Conservation (phyloP, 2,113 vertebrate species). For the Cinclus mexicanus region DNA sequence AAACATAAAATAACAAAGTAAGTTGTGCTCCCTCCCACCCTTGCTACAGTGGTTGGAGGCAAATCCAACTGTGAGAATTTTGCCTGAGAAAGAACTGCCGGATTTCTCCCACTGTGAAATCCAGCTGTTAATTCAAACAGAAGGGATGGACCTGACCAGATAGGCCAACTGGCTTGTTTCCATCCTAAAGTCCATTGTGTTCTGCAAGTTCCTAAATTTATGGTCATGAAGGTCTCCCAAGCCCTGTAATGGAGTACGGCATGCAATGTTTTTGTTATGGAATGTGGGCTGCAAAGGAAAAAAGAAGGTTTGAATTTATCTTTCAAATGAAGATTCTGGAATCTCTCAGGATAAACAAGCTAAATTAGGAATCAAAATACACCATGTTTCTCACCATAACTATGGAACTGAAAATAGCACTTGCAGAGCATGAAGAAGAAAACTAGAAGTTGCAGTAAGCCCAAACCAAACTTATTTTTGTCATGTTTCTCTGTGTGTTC, state of each 20-base stretch:
- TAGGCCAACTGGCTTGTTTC: constrained; percentile 63
- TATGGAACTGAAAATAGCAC: constrained; percentile 35
- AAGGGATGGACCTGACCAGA: constrained; percentile 67
- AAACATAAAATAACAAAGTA: constrained; percentile 65
- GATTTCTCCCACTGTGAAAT: constrained; percentile 67
- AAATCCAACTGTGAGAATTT: constrained; percentile 60
- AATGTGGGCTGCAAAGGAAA: constrained; percentile 37
- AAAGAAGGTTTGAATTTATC: constrained; percentile 57
- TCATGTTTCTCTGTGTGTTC: background rate
- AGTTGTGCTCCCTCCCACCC: constrained; percentile 59
- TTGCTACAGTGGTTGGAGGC: constrained; percentile 35
- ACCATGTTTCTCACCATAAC: constrained; percentile 44
- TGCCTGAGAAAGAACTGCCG: constrained; percentile 64
- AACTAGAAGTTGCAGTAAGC: background rate
- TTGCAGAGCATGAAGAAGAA: background rate
- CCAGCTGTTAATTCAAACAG: constrained; percentile 68
- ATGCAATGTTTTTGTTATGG: constrained; percentile 46
- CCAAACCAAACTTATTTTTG: background rate
- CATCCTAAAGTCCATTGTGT: constrained; percentile 63
- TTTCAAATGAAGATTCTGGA: constrained; percentile 35
- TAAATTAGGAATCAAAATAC: constrained; percentile 59
- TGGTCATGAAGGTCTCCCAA: constrained; percentile 60
- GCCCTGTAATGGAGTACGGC: constrained; percentile 14
- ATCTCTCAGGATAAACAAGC: constrained; percentile 47
- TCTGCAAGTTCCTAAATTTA: constrained; percentile 60